Evolutionary conservation across 2,888 invertebrate species (phyloP).

Genomic region (Apamea monoglypha): DNA sequence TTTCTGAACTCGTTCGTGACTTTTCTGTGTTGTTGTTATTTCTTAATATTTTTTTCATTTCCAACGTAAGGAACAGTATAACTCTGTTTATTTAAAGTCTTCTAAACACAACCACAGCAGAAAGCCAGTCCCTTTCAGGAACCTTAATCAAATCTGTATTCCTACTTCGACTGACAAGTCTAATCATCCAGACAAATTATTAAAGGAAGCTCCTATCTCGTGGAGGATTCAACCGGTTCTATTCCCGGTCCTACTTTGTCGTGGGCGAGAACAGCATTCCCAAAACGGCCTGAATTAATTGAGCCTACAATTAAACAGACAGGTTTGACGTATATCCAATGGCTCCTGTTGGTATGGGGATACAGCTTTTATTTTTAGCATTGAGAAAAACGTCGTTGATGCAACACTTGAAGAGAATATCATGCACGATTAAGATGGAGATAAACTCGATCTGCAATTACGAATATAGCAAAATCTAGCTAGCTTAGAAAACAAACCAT

Average conservation of each 20-base stretch:
- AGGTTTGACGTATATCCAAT: conserved; percentile 59
- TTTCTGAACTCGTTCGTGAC: too few relatives aligned
- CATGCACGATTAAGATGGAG: background rate
- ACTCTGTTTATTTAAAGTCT: background rate
- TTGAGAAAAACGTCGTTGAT: background rate
- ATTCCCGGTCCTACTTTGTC: conserved; percentile 69
- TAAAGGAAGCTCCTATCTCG: conserved; percentile 55
- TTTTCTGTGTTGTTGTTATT: background rate
- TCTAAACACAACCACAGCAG: background rate
- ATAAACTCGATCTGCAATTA: background rate
- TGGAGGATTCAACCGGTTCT: conserved; percentile 77
- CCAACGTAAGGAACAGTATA: background rate
- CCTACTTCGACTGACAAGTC: conserved; percentile 37
- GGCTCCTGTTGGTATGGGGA: conserved; percentile 35
- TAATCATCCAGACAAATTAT: conserved; percentile 63
- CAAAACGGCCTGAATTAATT: conserved; percentile 73
- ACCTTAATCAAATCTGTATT: conserved; percentile 36
- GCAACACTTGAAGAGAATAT: background rate
- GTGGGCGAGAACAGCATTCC: conserved; percentile 82
- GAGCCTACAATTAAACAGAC: conserved; percentile 66
- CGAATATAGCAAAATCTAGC: background rate
- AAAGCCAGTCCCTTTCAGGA: conserved; percentile 12
- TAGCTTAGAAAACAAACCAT: background rate
- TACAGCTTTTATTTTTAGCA: conserved; percentile 35
- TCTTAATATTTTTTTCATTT: background rate